Conservation (phyloP, 2,797 vertebrate species). For the Staurois parvus region DNA sequence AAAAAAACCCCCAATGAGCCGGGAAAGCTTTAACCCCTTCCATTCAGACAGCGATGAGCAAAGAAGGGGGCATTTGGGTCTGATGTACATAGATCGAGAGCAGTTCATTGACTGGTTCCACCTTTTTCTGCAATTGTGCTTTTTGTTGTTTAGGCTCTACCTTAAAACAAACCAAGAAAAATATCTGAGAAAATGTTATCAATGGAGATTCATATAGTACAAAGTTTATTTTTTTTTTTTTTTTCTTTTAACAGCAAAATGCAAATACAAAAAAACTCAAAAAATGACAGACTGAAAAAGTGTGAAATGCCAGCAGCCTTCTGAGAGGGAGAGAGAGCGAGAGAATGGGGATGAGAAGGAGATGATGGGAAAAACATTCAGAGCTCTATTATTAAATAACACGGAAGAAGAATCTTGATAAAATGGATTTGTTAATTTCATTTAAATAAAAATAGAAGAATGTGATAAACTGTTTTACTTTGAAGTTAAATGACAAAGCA, state of each 20-base stretch:
- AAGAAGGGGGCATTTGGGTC: too few relatives aligned
- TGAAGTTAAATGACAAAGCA: too few relatives aligned
- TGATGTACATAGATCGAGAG: too few relatives aligned
- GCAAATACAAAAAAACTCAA: neutral
- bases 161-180: too few relatives aligned
- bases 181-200: neutral
- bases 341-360: neutral
- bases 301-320: neutral
- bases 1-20: too few relatives aligned
- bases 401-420: neutral
- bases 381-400: neutral
- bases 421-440: neutral
- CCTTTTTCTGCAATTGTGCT: too few relatives aligned
- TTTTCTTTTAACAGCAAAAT: neutral
- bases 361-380: neutral
- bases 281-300: neutral
- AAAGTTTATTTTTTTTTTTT: neutral
- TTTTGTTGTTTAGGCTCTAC: too few relatives aligned
- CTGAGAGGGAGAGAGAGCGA: too few relatives aligned
- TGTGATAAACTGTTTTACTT: neutral
- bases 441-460: slow-evolving; percentile 7
- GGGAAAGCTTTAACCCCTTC: too few relatives aligned
- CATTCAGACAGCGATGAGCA: too few relatives aligned
- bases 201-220: neutral
- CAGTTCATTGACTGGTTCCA: too few relatives aligned